Evolutionary conservation across 2,113 vertebrate species (phyloP).

Genomic region (Gymnarchus niloticus): DNA sequence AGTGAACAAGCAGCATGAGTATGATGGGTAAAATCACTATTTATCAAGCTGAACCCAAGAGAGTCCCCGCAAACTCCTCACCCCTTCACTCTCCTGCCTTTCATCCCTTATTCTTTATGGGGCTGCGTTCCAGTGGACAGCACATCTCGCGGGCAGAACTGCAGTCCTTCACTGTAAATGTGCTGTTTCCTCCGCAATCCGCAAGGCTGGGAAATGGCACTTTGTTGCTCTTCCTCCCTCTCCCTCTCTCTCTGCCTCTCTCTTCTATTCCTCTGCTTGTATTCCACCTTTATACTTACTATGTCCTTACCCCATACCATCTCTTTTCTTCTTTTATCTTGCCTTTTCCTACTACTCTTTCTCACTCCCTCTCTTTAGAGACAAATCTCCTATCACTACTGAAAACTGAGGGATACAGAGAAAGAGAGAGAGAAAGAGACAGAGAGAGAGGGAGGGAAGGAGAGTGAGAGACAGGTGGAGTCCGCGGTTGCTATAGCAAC

Average conservation of each 20-base stretch:
- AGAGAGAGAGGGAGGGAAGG: slow-evolving; percentile 21
- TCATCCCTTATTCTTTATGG: background rate
- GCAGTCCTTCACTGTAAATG: background rate
- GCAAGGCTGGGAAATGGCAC: background rate
- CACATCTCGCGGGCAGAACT: background rate
- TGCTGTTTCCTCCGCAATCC: background rate
- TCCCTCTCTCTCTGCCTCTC: background rate
- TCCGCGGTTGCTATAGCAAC: slow-evolving; percentile 78
- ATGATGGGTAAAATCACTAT: too few relatives aligned
- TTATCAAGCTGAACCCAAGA: background rate
- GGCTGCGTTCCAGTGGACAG: background rate
- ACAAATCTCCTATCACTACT: slow-evolving; percentile 25
- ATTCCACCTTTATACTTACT: background rate
- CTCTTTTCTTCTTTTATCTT: background rate
- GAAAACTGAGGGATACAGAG: slow-evolving; percentile 51
- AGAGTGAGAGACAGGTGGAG: slow-evolving; percentile 77
- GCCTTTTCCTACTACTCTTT: background rate
- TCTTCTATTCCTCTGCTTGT: background rate
- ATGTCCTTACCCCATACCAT: background rate
- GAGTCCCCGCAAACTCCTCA: background rate
- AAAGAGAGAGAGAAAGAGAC: slow-evolving; percentile 50
- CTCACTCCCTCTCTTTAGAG: slow-evolving; percentile 8
- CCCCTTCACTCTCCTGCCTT: background rate
- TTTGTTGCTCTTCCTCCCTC: background rate
- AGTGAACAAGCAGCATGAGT: background rate